Evolutionary conservation across 2,888 invertebrate genomes (phyloP).

Genomic region (Dysmachus trigonus): DNA sequence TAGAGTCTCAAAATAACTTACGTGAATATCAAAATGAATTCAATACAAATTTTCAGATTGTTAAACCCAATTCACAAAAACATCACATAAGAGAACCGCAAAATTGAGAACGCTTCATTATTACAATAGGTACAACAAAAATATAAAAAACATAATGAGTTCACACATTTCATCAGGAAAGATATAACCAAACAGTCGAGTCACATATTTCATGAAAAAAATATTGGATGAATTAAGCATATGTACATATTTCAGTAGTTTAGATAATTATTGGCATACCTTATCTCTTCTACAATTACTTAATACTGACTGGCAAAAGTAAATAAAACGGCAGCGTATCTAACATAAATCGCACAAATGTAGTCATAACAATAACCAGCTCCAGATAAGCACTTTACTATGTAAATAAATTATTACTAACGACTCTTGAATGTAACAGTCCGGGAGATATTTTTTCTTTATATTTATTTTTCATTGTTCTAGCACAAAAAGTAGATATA

Average conservation of each 20-base stretch:
- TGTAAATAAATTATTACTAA: background rate
- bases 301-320: background rate
- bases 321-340: background rate
- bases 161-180: background rate
- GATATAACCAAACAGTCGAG: background rate
- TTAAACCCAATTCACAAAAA: background rate
- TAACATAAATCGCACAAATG: no score
- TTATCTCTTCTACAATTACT: background rate
- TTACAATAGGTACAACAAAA: background rate
- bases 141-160: background rate
- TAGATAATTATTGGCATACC: no score
- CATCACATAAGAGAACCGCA: background rate
- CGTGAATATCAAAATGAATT: background rate
- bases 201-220: background rate
- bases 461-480: no score
- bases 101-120: background rate
- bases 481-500: no score
- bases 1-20: background rate
- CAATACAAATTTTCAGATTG: background rate
- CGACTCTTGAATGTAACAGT: no score
- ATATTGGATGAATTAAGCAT: background rate
- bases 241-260: no score
- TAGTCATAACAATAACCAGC: no score
- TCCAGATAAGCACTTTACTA: background rate
- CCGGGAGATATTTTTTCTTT: no score